Evolutionary conservation across 2,113 vertebrate species (phyloP).

Genomic region (Aepyceros melampus): DNA sequence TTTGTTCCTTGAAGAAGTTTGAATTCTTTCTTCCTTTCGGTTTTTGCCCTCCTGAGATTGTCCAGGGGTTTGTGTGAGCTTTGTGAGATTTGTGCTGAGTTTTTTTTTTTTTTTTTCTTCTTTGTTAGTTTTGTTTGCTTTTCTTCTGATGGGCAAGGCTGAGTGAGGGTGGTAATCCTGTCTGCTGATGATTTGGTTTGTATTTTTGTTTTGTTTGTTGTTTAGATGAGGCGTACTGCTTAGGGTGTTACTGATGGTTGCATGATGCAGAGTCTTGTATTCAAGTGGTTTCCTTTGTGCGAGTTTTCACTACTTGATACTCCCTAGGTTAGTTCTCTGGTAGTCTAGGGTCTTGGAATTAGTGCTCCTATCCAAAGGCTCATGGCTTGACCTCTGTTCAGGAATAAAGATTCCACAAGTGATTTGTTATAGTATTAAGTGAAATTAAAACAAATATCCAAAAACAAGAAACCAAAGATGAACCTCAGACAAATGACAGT

Average conservation of each 20-base stretch:
- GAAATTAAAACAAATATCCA: not conserved
- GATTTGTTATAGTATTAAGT: not conserved
- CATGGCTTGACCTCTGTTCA: not conserved
- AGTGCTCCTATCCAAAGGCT: not conserved
- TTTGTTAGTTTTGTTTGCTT: not conserved
- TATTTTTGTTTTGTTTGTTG: not conserved
- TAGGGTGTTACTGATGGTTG: not conserved
- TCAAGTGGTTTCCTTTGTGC: not conserved
- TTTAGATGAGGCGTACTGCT: not conserved
- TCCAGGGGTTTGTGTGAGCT: not conserved
- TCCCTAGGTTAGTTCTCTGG: not conserved
- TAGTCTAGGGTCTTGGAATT: not conserved
- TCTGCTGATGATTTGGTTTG: not conserved
- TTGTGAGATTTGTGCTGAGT: not conserved
- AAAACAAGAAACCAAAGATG: not conserved
- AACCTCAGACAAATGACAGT: not conserved
- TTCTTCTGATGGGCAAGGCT: not conserved
- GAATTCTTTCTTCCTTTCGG: not conserved
- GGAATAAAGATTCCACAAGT: not conserved
- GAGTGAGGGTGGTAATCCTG: not conserved
- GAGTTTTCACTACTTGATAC: not conserved
- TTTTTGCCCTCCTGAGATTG: not conserved
- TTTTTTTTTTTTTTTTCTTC: too few relatives aligned
- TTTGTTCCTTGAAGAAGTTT: not conserved
- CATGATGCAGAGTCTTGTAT: not conserved